Base-by-base conservation (phyloP, 2,888 invertebrate genomes). In the Mylabris sibirica region DNA sequence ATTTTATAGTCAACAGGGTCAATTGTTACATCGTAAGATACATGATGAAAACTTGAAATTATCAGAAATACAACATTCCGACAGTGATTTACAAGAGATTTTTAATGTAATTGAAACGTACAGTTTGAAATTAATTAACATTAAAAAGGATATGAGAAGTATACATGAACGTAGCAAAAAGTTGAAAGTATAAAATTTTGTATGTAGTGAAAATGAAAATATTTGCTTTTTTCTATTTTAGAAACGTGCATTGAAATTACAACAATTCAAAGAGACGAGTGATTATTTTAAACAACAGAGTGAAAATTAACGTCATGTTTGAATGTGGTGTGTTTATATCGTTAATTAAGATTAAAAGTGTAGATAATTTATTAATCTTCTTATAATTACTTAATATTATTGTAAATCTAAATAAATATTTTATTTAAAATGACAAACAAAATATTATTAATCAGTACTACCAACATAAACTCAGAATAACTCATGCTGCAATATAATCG, bases 201-300 rank as follows among this genome's bases (percentile, higher is more conserved):
- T 44, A 38, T 20, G 24, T 20, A 24, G 20, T 44, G 2, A 1
- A 14, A 38, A 3, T 2, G n/a, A n/a, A n/a, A n/a, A n/a, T n/a
- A n/a, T 44, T 4, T 24, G n/a, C 22, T 17, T 38, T 1, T 44
- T 12, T 11, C 17, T 44, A 1, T 20, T 53, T 3, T 26, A 63
- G 63, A 63, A 63, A 49, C 63, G 63, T 26, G 63, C 63, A n/a
- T 14, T 63, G 9, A 63, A 53, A 53, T 20, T 63, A 3, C 63
- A 63, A 53, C 63, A 63, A 49, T 49, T 63, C n/a, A 63, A 53
- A 63, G 63, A 63, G 30, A 63, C 49, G 30, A 44, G 14, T 3
- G 63, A 53, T 20, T 53, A 63, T 24, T 30, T 63, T 26, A 49
- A 14, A 30, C 63, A 63, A 49, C 63, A 53, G 4, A 63, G 49